Conservation (phyloP, 2,113 vertebrate species). For the Raja brachyura region DNA sequence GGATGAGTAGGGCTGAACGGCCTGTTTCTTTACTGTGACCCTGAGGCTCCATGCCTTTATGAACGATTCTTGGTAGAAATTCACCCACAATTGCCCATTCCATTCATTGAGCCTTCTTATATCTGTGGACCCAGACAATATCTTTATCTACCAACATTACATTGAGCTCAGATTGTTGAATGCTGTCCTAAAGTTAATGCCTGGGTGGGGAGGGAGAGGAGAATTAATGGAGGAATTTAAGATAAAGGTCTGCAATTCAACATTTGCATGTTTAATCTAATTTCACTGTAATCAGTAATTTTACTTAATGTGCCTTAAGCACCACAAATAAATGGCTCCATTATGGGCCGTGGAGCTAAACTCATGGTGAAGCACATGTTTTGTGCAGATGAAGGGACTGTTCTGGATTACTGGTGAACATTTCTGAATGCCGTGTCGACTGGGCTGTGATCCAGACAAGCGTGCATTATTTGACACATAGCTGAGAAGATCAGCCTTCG, state of each 20-base stretch:
- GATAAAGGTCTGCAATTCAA: neutral
- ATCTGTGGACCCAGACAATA: neutral
- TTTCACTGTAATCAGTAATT: neutral
- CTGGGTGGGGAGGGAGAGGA: neutral
- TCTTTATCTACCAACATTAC: neutral
- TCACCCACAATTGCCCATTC: neutral
- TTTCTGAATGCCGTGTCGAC: neutral
- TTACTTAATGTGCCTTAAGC: neutral
- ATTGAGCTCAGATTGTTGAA: neutral
- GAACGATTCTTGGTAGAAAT: neutral
- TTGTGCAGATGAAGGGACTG: neutral
- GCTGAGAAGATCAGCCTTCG: neutral
- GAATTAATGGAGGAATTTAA: neutral
- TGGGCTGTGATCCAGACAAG: neutral
- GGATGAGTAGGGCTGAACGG: too few species aligned
- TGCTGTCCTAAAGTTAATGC: neutral
- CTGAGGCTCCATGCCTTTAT: too few species aligned
- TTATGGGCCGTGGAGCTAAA: neutral
- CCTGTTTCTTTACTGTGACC: too few species aligned
- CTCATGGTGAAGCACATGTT: neutral
- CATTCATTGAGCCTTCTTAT: neutral
- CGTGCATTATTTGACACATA: neutral
- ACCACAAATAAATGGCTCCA: neutral
- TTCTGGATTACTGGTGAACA: neutral
- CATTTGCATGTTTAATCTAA: neutral